Percentiles rank a stretch among this genome's conserved stretches.
Evolutionary conservation across 2,888 invertebrate genomes (phyloP).

Genomic region (Cantharis rustica): DNA sequence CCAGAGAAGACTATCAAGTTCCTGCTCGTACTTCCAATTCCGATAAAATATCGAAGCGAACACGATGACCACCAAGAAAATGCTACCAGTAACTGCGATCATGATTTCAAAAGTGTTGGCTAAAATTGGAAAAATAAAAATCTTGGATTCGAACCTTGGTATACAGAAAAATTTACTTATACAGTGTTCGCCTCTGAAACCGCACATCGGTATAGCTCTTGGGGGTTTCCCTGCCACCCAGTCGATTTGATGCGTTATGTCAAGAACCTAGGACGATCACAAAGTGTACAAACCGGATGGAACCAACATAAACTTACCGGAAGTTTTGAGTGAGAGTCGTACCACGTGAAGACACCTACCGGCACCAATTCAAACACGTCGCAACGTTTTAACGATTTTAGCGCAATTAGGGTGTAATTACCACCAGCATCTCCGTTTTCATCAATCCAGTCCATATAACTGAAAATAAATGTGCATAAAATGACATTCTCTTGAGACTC

Average conservation of each 20-base stretch:
- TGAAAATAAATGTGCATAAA: too few relatives aligned
- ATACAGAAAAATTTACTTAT: constrained; percentile 68
- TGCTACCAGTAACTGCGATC: constrained; percentile 78
- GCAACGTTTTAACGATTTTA: constrained; percentile 51
- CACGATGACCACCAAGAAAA: constrained; percentile 70
- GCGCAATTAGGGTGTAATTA: constrained; percentile 85
- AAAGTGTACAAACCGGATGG: neutral
- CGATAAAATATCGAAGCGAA: constrained; percentile 81
- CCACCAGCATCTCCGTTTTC: constrained; percentile 92
- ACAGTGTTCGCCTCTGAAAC: constrained; percentile 89
- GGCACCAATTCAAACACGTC: constrained; percentile 75
- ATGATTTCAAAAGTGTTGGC: constrained; percentile 85
- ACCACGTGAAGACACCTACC: constrained; percentile 71
- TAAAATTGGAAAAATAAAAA: constrained; percentile 31
- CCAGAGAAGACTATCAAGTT: constrained; percentile 90
- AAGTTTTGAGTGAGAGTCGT: constrained; percentile 62
- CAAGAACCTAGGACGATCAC: constrained; percentile 67
- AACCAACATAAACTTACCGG: constrained; percentile 73
- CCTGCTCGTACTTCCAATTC: constrained; percentile 94
- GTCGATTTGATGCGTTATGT: constrained; percentile 71
- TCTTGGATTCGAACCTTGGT: neutral
- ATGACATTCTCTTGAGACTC: too few relatives aligned
- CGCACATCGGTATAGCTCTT: constrained; percentile 84
- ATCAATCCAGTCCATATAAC: constrained; percentile 92
- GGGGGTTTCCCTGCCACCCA: constrained; percentile 82